Evolutionary conservation across 2,888 invertebrate species (phyloP).

Genomic region (Deroplatys truncata): DNA sequence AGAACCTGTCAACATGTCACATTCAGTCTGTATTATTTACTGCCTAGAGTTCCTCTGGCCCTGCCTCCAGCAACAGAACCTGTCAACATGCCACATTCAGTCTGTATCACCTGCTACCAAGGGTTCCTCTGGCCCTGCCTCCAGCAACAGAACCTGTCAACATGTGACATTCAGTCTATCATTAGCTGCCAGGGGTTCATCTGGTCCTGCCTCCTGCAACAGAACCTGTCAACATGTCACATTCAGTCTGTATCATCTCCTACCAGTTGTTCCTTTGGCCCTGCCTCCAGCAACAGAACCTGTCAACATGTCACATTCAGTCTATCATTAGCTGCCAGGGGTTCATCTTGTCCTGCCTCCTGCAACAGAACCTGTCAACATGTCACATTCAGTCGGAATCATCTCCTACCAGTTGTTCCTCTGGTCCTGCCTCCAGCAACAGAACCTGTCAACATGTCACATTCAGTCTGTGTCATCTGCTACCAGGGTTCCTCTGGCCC

Average conservation of each 20-base stretch:
- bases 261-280: slow-evolving; percentile 57
- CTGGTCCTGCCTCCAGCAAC: slow-evolving; percentile 58
- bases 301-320: not conserved
- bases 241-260: slow-evolving; percentile 38
- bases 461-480: too few relatives aligned
- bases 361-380: too few relatives aligned
- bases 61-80: too few relatives aligned
- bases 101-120: slow-evolving; percentile 47
- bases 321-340: too few relatives aligned
- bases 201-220: too few relatives aligned
- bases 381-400: too few relatives aligned
- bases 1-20: slow-evolving; percentile 45
- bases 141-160: slow-evolving; percentile 54
- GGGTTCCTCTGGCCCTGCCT: slow-evolving; percentile 62
- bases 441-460: slow-evolving; percentile 45
- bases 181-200: too few relatives aligned
- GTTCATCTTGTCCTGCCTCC: slow-evolving; percentile 47
- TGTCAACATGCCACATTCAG: too few relatives aligned
- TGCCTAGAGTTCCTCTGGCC: too few relatives aligned
- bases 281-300: slow-evolving; percentile 64
- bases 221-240: too few relatives aligned
- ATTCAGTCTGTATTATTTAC: too few relatives aligned
- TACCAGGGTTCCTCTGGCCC: slow-evolving; percentile 50
- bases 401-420: slow-evolving; percentile 58
- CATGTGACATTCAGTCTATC: too few relatives aligned